These are phyloP conservation scores for Drosophila aldrichi DNA, from an alignment of 2,888 invertebrate genomes.

Conservation along the genomic window DNA sequence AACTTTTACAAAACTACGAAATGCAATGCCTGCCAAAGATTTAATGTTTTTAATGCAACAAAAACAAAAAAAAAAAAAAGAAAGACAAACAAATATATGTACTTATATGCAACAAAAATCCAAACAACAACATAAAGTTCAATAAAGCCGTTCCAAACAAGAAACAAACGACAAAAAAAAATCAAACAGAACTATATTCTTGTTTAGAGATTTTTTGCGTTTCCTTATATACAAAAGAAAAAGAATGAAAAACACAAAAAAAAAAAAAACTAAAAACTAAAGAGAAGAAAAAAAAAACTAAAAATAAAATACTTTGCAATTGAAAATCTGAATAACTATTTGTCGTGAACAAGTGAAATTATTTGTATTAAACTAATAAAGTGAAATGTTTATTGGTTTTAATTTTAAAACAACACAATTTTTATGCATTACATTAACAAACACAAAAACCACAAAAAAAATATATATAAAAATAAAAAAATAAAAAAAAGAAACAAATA, in stretches of 20 bases:
- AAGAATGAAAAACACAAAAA: constrained; percentile 9
- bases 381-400: constrained; percentile 76
- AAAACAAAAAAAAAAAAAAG: constrained; percentile 21
- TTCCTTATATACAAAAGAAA: constrained; percentile 67
- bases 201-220: constrained; percentile 73
- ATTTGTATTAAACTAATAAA: constrained; percentile 76
- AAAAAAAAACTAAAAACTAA: constrained; percentile 31
- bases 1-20: constrained; percentile 83
- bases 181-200: constrained; percentile 66
- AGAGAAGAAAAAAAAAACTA: constrained; percentile 22
- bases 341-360: constrained; percentile 64
- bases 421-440: constrained; percentile 72
- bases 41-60: constrained; percentile 73
- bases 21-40: constrained; percentile 84
- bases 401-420: constrained; percentile 69
- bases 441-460: constrained; percentile 30
- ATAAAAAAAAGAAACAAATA: constrained; percentile 47
- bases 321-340: constrained; percentile 56
- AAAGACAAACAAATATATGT: constrained; percentile 47
- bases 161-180: constrained; percentile 70
- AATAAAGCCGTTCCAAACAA: constrained; percentile 75
- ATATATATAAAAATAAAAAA: constrained; percentile 43
- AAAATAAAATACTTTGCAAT: constrained; percentile 56
- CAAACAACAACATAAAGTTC: constrained; percentile 72
- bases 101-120: constrained; percentile 63